A percentile compares a stretch with the other conserved stretches of the same genome.
Conservation (phyloP, 1,140 invertebrate species). For the Pissodes strobi region DNA sequence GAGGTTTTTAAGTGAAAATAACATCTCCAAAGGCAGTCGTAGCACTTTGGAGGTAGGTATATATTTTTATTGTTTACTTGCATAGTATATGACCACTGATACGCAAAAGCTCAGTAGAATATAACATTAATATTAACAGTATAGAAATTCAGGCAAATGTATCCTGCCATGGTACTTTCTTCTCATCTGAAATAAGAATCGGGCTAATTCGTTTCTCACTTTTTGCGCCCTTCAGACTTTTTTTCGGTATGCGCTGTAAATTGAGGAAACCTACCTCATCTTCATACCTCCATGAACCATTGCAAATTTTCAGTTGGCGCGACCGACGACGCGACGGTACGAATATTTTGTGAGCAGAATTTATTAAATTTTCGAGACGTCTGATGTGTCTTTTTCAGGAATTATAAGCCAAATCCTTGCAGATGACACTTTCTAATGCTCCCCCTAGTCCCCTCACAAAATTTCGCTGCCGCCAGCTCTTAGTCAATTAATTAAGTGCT, state of each 20-base stretch:
- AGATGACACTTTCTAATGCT: no score
- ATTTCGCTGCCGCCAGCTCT: no score
- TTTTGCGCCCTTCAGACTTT: not conserved
- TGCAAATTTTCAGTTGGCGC: no score
- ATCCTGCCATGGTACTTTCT: conserved; percentile 5
- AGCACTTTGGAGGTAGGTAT: not conserved
- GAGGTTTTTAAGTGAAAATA: not conserved
- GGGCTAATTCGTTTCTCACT: not conserved
- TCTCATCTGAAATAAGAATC: conserved; percentile 6
- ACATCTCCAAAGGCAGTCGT: conserved; percentile 1
- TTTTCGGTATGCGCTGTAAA: no score
- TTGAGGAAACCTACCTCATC: conserved; percentile 1
- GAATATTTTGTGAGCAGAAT: no score
- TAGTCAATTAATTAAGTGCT: no score
- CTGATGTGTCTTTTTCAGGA: no score
- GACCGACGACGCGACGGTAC: no score
- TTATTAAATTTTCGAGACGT: no score
- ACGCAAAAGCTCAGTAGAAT: not conserved
- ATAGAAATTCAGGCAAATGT: not conserved
- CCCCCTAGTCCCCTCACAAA: no score
- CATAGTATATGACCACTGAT: not conserved
- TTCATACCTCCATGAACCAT: not conserved
- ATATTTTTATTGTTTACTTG: not conserved
- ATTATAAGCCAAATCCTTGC: no score
- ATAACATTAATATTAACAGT: not conserved